Percentiles rank a stretch among this genome's conserved stretches.
These are phyloP conservation scores for Gallinago solitaria DNA, from an alignment of 2,797 vertebrate species.

Conservation along the genomic window DNA sequence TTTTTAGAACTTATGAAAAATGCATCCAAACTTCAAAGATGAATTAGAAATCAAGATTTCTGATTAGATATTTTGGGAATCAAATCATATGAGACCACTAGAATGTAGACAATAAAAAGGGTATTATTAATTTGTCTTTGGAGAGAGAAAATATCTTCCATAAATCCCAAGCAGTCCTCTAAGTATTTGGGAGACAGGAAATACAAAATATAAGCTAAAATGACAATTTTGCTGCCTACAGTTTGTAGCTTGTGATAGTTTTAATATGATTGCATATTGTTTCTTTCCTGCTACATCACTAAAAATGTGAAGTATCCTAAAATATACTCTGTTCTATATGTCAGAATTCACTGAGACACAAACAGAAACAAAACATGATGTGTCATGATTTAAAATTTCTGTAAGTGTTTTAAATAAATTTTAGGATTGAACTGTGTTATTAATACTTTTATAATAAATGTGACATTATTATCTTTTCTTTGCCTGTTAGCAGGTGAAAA, in stretches of 20 bases:
- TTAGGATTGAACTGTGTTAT: background rate
- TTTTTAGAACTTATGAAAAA: constrained; percentile 80
- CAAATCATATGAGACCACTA: constrained; percentile 32
- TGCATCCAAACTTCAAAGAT: constrained; percentile 78
- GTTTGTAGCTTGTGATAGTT: background rate
- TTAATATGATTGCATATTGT: background rate
- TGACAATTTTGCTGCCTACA: background rate
- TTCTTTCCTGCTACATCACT: background rate
- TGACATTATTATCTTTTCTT: background rate
- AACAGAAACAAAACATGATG: background rate
- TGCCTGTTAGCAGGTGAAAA: background rate
- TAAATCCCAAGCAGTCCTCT: background rate
- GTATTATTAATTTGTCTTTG: constrained; percentile 1
- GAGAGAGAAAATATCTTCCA: background rate
- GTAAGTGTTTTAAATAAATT: background rate
- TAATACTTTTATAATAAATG: background rate
- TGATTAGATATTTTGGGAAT: constrained; percentile 73
- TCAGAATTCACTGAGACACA: background rate
- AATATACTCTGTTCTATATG: background rate
- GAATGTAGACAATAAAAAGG: constrained; percentile 19
- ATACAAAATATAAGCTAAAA: background rate
- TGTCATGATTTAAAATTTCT: background rate
- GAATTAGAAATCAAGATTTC: constrained; percentile 76
- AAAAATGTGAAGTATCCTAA: background rate
- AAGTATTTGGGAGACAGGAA: background rate